Percentiles rank a stretch among this genome's conserved stretches.
Evolutionary conservation across 2,113 vertebrate genomes (phyloP).

Genomic region (Onychorhynchus coronatus): DNA sequence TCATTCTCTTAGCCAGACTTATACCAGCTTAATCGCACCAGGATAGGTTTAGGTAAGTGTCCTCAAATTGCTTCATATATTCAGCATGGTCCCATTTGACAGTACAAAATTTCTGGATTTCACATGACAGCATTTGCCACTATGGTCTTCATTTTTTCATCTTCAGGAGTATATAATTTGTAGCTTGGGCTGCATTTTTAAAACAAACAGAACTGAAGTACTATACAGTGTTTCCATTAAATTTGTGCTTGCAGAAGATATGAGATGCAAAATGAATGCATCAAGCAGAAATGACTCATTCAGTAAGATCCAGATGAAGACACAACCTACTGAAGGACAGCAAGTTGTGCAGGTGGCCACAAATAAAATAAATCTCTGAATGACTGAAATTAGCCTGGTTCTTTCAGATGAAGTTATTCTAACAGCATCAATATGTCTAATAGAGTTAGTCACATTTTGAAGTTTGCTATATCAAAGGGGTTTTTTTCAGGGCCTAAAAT

Average conservation of each 20-base stretch:
- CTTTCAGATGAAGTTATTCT: background rate
- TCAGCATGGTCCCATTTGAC: background rate
- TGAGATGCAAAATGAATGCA: background rate
- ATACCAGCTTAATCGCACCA: background rate
- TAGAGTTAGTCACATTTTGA: background rate
- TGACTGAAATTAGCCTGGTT: background rate
- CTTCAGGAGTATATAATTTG: background rate
- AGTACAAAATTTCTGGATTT: background rate
- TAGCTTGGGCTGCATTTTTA: background rate
- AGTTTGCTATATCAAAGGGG: background rate
- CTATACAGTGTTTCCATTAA: background rate
- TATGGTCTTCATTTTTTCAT: background rate
- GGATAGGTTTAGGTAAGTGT: background rate
- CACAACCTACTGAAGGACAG: background rate
- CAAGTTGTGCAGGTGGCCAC: conserved; percentile 4
- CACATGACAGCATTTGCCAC: background rate
- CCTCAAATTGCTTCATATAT: background rate
- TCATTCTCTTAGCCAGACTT: background rate
- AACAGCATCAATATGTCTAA: background rate
- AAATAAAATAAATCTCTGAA: background rate
- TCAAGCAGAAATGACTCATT: background rate
- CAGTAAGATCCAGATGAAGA: background rate
- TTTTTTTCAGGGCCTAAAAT: background rate
- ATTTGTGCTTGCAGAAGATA: background rate
- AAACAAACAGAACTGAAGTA: background rate